Base-by-base conservation (phyloP, 2,888 invertebrate genomes). In the Automeris io region DNA sequence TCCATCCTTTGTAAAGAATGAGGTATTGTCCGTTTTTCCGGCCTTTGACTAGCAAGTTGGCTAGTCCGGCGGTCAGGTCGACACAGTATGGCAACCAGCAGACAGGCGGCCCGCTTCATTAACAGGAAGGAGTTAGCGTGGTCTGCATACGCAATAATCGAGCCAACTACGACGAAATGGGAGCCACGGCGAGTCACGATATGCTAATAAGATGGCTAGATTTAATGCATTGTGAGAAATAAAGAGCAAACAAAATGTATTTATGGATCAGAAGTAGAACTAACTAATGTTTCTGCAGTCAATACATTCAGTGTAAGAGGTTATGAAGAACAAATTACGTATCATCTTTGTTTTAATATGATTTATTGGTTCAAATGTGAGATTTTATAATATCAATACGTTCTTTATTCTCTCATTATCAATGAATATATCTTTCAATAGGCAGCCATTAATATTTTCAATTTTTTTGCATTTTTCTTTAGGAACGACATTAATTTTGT, bases 41-140 rank as follows among this genome's bases (percentile, higher is more conserved):
- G 36, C 12, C 32, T 40, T 40, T 40, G 33, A 36, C 40, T 35
- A 35, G 32, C 35, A 18, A 35, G 35, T 35, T 40, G 16, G 40
- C 40, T 33, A 33, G 25, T 25, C 36, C 25, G 19, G 36, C 25
- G 19, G 24, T 23, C 35, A 31, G 32, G 24, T 18, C 24, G 21
- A 24, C 32, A 35, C 29, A 39, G 35, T 35, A 45, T 42, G 46
- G 45, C 54, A 61, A 59, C 57, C 56, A 48, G 55, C 56, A 60
- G 60, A 58, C 57, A 48, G 55, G 51, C 57, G 54, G 67, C 57
- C 29, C 61, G 60, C 61, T 63, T 71, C 73, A 72, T 73, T 74
- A 74, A 68, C 78, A 80, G 81, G 81, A 82, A 82, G 67, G 66
- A 43, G 43, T 47, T 51, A 46, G 60, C 71, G 70, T 63, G 67